A percentile compares a stretch with the other conserved stretches of the same genome.
phyloP scores from a whole-genome alignment of 2,113 vertebrate genomes.

The Phalacrocorax aristotelis region DNA sequence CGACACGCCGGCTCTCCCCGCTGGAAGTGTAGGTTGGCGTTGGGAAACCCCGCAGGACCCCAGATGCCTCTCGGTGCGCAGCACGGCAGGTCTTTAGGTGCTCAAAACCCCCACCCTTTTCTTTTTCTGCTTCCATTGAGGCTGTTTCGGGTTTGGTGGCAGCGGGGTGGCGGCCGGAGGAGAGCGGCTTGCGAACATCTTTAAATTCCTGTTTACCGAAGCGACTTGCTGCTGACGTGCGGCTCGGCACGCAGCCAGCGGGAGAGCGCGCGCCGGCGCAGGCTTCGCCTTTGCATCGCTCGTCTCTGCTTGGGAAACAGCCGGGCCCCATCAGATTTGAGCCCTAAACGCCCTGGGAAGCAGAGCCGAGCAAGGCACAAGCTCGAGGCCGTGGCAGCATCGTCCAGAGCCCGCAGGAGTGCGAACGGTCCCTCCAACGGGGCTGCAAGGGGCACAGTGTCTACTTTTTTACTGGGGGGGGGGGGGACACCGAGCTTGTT shows the following conservation, averaged over 20 bases:
- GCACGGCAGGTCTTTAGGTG: not conserved
- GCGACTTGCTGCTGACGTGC: not conserved
- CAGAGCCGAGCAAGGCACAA: accelerated
- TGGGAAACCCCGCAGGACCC: not conserved
- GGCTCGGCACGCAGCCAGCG: accelerated
- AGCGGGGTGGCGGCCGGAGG: no score
- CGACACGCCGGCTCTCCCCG: not conserved
- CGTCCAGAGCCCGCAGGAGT: accelerated
- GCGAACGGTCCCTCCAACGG: accelerated
- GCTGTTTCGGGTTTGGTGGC: not conserved
- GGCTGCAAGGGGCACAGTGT: not conserved
- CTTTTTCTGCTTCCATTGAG: not conserved
- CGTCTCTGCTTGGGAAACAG: not conserved
- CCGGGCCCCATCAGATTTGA: not conserved
- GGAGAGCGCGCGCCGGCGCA: accelerated
- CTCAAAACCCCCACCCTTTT: not conserved
- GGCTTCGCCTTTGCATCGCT: not conserved
- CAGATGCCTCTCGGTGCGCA: not conserved
- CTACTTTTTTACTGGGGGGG: accelerated
- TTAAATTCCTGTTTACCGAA: not conserved
- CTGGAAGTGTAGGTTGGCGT: not conserved
- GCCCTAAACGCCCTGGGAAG: accelerated
- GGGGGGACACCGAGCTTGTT: no score
- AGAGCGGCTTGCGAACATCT: not conserved
- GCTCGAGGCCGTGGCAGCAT: not conserved